Base-by-base conservation (phyloP, 2,888 invertebrate genomes). In the Melipona bicolor region DNA sequence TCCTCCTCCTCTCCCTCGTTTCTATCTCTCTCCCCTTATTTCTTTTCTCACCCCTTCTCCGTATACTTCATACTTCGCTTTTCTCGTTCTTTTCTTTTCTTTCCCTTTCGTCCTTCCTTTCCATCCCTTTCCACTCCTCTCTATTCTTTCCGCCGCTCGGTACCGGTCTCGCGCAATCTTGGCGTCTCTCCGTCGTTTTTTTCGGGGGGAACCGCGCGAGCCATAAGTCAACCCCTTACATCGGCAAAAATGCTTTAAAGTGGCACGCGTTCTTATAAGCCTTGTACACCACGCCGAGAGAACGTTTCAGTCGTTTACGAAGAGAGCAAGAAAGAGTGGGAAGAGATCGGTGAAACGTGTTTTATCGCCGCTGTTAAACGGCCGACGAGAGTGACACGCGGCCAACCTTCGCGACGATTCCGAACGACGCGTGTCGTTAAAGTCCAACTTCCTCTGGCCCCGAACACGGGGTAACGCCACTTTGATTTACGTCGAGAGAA, bases 191-290 rank as follows among this genome's bases (percentile, higher is more conserved):
- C 4, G 3, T 17, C 36, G 21, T 15, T 21, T 21, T 21, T 9
- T 50, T 50, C 32, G 78, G 86, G 70, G 85, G 77, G 89, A 21
- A 91, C 92, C 87, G 91, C 89, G 79, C 90, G 88, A 90, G 91
- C 91, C 93, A 93, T 94, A 94, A 93, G 94, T 94, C 94, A 94
- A 90, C 92, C 84, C 87, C 91, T 92, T 92, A 91, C 94, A 94
- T 93, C 92, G 92, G 93, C 93, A 89, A 93, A 94, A 94, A 94
- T 94, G 94, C 92, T 94, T 94, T 94, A 94, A 94, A 94, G 93
- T 92, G 92, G 91, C 93, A 92, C 93, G 92, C 93, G 72, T 87
- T 82, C 86, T 78, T 83, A 75, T 81, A 84, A 83, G 77, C 81
- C 79, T 62, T 36, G n/a, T 11, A 75, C 79, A 81, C 72, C 80